Base-by-base conservation (phyloP, 2,113 vertebrate genomes). In the Podocnemis expansa region DNA sequence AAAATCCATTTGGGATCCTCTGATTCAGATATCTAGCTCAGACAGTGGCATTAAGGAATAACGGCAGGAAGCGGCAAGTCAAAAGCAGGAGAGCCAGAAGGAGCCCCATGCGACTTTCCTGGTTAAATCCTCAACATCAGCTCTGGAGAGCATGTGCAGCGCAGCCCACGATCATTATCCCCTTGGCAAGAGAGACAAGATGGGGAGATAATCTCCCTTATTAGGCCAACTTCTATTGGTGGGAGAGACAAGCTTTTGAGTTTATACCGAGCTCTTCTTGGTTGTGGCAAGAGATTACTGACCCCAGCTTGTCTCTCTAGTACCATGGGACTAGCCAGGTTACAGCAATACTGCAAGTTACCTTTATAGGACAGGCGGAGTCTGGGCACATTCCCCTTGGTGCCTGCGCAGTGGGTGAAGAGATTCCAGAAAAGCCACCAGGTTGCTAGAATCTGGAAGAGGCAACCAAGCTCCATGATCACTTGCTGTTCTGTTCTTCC, bases 361-460 rank as follows among this genome's bases (percentile, higher is more conserved):
- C 98, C 98, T 98, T 87, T 84, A 89, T 97, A 98, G 91, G 98
- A 91, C 95, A 98, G 96, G 84, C 97, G 97, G 80, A 98, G 95
- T 38, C 98, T 97, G 88, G 98, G 98, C 88, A 94, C 43, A 29
- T 86, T 93, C 93, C 78, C 43, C 80, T 96, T 96, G 80, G 21
- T 81, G 81, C 43, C 90, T 73, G 54, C 82, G n/a, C 80, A 84
- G 21, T 2, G 1, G 43, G 90, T 88, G 31, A 95, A 60, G 80
- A 97, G 86, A 25, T 43, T 78, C 60, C 96, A 95, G 79, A 96
- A 60, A 84, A 98, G 88, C 92, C 96, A 97, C 85, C 95, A 96
- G 80, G 96, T 10, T n/a, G 80, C 88, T 96, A 93, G 93, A 76
- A 73, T 82, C 7, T 1, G 13, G 52, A 31, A 25, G 83, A 84